Evolutionary conservation across 2,797 vertebrate genomes (phyloP).

Genomic region (Capromys pilorides): DNA sequence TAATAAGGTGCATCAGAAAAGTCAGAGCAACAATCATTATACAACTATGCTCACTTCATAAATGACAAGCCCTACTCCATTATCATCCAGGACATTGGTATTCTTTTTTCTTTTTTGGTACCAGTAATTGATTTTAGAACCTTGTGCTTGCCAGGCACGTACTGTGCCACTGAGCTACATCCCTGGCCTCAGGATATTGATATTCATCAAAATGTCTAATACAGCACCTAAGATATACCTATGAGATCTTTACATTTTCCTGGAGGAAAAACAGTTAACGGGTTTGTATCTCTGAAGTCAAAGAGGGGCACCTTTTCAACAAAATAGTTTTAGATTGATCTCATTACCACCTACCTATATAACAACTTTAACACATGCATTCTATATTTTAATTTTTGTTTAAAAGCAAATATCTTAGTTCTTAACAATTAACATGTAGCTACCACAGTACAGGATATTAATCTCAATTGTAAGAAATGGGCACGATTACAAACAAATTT

Average conservation of each 20-base stretch:
- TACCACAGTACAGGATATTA: neutral
- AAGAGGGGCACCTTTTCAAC: neutral
- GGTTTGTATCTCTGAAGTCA: neutral
- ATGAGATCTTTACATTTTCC: constrained; percentile 4
- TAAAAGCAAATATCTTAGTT: neutral
- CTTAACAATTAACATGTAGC: neutral
- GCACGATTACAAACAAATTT: constrained; percentile 30
- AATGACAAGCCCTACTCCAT: neutral
- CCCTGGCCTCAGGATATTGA: neutral
- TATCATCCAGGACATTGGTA: neutral
- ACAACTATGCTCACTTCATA: neutral
- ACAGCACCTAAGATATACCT: neutral
- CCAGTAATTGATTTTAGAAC: too few species aligned
- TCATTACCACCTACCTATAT: neutral
- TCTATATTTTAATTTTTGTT: constrained; percentile 12
- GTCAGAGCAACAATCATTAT: neutral
- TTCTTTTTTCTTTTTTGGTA: neutral
- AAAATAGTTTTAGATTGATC: neutral
- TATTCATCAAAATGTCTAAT: neutral
- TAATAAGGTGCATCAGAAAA: neutral
- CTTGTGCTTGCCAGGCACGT: too few species aligned
- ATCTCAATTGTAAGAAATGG: neutral
- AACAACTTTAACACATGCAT: neutral
- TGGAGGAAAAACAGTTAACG: neutral
- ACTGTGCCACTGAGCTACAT: too few species aligned